phyloP scores from a whole-genome alignment of 2,113 vertebrate species.

The Sisor rabdophorus region DNA sequence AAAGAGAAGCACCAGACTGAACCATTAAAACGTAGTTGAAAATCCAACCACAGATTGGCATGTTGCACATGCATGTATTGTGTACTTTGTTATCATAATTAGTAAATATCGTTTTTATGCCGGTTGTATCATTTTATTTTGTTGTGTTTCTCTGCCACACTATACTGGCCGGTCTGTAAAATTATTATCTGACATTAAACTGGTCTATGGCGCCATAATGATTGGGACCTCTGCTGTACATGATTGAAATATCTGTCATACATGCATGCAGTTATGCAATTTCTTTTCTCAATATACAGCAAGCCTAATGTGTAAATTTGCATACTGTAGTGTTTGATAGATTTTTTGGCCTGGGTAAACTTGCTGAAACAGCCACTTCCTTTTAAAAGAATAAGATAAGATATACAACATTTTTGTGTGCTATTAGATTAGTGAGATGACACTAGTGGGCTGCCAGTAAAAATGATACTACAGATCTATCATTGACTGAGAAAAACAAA shows the following conservation, averaged over 20 bases:
- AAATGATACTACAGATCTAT: slow-evolving; percentile 31
- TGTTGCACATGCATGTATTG: too few relatives aligned
- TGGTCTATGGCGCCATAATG: too few relatives aligned
- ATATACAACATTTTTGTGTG: slow-evolving; percentile 11
- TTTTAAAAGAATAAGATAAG: background rate
- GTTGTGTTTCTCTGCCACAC: too few relatives aligned
- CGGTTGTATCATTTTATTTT: too few relatives aligned
- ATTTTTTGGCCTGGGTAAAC: background rate
- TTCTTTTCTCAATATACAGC: background rate
- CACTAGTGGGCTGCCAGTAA: slow-evolving; percentile 20
- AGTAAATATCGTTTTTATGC: too few relatives aligned
- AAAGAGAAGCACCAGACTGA: too few relatives aligned
- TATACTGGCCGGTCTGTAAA: too few relatives aligned
- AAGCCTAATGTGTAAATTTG: background rate
- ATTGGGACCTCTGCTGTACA: too few relatives aligned
- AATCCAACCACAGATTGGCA: too few relatives aligned
- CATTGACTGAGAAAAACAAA: slow-evolving; percentile 36
- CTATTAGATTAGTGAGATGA: slow-evolving; percentile 27
- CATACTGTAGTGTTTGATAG: background rate
- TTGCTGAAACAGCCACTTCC: slow-evolving; percentile 24
- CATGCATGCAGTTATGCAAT: background rate
- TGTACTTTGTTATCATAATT: too few relatives aligned
- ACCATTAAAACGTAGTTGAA: too few relatives aligned
- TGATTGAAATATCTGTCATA: background rate
- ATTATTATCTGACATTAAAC: too few relatives aligned